These are phyloP conservation scores for Diplazon laetatorius DNA, from an alignment of 2,888 invertebrate species.

Conservation along the genomic window DNA sequence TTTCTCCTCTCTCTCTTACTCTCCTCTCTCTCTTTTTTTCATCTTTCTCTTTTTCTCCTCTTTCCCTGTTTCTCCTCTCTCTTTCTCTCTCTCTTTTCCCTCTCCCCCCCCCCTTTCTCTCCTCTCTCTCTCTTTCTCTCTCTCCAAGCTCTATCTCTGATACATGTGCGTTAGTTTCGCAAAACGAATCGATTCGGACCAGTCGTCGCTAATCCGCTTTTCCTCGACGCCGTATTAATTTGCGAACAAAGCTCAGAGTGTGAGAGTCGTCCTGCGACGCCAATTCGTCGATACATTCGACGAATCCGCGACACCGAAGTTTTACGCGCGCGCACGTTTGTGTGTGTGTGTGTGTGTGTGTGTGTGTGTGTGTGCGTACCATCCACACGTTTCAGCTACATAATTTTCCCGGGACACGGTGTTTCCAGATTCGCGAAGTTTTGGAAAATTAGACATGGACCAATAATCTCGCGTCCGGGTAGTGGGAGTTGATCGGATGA, in stretches of 20 bases:
- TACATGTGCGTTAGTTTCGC: conserved; percentile 53
- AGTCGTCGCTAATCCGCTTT: conserved; percentile 68
- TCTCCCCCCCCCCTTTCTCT: too few species aligned
- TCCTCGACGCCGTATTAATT: conserved; percentile 69
- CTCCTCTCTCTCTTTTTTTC: not conserved
- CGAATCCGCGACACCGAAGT: too few species aligned
- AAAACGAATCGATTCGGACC: conserved; percentile 67
- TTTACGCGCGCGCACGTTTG: too few species aligned
- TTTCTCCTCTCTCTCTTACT: too few species aligned
- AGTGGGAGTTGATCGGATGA: not conserved
- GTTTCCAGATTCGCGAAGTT: conserved; percentile 39
- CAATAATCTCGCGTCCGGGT: conserved; percentile 5
- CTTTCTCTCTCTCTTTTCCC: not conserved
- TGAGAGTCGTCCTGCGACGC: conserved; percentile 27
- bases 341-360: too few species aligned
- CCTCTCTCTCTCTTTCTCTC: too few species aligned
- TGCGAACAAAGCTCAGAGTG: conserved; percentile 64
- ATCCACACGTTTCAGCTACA: too few species aligned
- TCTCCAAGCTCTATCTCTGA: too few species aligned
- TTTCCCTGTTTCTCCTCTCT: not conserved
- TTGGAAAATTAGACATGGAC: conserved; percentile 48
- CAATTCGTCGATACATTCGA: conserved; percentile 39
- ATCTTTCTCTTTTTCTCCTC: not conserved
- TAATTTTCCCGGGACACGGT: conserved; percentile 3
- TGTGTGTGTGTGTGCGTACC: too few species aligned